Conservation (phyloP, 2,797 vertebrate species). For the Threskiornis aethiopicus region DNA sequence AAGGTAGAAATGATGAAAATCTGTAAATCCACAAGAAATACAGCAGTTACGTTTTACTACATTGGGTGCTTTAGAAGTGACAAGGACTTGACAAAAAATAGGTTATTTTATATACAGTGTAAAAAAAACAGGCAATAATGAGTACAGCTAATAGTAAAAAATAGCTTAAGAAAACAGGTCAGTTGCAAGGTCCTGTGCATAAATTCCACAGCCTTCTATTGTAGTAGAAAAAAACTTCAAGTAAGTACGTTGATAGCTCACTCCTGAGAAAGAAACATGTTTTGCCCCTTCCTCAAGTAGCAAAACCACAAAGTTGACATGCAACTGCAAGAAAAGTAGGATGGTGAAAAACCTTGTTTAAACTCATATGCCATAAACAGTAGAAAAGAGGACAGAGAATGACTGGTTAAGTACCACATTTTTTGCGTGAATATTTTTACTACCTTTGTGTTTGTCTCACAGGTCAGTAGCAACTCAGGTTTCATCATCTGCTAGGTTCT, state of each 20-base stretch:
- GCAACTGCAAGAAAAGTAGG: neutral
- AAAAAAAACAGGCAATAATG: neutral
- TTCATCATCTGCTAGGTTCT: neutral
- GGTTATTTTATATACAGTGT: neutral
- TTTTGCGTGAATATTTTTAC: neutral
- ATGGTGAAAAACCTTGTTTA: neutral
- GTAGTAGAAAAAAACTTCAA: neutral
- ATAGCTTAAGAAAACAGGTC: neutral
- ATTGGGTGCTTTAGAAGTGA: neutral
- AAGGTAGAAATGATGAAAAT: constrained; percentile 1
- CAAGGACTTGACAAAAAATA: constrained; percentile 4
- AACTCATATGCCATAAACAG: neutral
- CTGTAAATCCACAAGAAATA: constrained; percentile 30
- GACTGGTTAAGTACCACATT: neutral
- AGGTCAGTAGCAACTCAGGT: neutral
- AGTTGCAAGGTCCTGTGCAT: neutral
- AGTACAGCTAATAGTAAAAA: neutral
- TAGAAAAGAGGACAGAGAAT: neutral
- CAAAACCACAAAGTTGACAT: neutral
- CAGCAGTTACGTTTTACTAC: neutral
- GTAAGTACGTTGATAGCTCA: neutral
- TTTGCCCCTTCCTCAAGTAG: neutral
- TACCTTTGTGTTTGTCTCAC: neutral
- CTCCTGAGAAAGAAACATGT: neutral
- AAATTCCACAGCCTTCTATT: neutral